Base-by-base conservation (phyloP, 2,888 invertebrate genomes). In the Athetis lepigone region DNA sequence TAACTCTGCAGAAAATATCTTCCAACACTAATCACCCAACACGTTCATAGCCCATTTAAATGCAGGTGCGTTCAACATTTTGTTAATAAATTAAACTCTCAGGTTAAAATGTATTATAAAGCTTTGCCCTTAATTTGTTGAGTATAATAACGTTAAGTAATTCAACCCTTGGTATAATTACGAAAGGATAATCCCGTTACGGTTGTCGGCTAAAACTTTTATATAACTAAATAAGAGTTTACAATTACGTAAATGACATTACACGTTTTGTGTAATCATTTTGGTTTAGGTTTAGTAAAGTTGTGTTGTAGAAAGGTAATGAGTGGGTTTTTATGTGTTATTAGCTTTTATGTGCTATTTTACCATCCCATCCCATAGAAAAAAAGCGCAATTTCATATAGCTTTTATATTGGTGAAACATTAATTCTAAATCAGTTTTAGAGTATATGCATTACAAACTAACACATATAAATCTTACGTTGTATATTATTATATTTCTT, bases 151-250 rank as follows among this genome's bases (percentile, higher is more conserved):
- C 49, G 67, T 77, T 64, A 57, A 59, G 67, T 69, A 63, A 77
- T 79, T 72, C 40, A 66, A 71, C 77, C 70, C 75, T 64, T 58
- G 43, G 55, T 70, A 33, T 79, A 77, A 79, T 79, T 79, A 75
- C 45, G 43, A 70, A 79, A 61, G 80, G 77, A 79, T 80, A 77
- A 80, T 69, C 63, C 46, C 47, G 25, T 77, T 79, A 73, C 23
- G 37, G 61, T 61, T 36, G 68, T 52, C 25, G 52, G 29, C 45
- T 29, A 13, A 58, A 79, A 77, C 75, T 79, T 75, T 70, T 80
- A 66, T 61, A 36, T 68, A 75, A 75, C 70, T 70, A 73, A 75
- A 67, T 75, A 79, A 70, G 76, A 68, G 64, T 63, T 70, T 58
- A 61, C 40, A 72, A 70, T 75, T 70, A 70, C 13, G 27, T 13